Percentiles rank a stretch among this genome's conserved stretches.
Evolutionary conservation across 2,888 invertebrate genomes (phyloP).

Genomic region (Rhagonycha fulva): DNA sequence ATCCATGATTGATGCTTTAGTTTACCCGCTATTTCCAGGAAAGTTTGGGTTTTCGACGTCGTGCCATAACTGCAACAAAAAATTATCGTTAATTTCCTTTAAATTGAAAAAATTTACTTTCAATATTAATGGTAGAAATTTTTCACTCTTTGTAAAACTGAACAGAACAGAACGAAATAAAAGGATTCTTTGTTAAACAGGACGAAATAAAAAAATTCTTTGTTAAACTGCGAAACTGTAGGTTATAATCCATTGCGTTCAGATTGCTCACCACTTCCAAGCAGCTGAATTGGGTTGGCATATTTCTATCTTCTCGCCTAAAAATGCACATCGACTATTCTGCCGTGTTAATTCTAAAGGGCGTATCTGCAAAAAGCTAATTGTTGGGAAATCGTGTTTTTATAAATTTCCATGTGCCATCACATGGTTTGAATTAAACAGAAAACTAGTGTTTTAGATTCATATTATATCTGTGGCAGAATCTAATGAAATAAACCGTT

Average conservation of each 20-base stretch:
- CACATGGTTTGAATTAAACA: no score
- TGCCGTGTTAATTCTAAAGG: no score
- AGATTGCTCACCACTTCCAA: neutral
- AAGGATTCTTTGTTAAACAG: neutral
- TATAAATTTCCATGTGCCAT: no score
- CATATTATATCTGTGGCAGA: no score
- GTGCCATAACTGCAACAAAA: constrained; percentile 50
- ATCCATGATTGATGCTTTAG: constrained; percentile 65
- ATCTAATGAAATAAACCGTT: no score
- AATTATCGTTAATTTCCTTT: neutral
- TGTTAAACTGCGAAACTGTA: neutral
- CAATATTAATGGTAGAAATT: no score
- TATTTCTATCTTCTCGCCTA: neutral
- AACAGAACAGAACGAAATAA: neutral
- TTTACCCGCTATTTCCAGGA: constrained; percentile 12
- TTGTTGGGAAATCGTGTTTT: no score
- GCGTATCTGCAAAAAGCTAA: no score
- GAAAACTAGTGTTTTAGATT: no score
- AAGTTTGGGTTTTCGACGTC: constrained; percentile 45
- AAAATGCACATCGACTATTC: no score
- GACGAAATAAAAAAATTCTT: neutral
- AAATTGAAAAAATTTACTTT: no score
- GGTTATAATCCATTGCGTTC: neutral
- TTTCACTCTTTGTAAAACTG: no score
- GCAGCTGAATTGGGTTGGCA: neutral